These are phyloP conservation scores for Picathartes gymnocephalus DNA, from an alignment of 2,113 vertebrate species.

Conservation along the genomic window DNA sequence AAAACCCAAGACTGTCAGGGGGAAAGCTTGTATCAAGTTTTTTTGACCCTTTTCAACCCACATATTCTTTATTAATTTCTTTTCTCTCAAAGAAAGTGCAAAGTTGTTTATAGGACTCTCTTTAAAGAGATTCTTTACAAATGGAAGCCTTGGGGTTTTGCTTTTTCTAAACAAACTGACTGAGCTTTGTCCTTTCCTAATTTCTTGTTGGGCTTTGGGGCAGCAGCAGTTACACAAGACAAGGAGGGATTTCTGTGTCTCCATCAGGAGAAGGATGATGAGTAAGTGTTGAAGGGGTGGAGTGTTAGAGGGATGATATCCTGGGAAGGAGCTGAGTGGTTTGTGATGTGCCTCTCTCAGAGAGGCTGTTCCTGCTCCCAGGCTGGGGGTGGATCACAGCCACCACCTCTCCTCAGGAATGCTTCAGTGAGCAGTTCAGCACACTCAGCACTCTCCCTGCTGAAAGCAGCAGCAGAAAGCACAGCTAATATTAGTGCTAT, in stretches of 20 bases:
- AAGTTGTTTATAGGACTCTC: not conserved
- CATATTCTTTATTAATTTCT: not conserved
- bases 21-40: not conserved
- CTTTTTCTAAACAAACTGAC: not conserved
- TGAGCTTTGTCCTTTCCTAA: not conserved
- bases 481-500: not conserved
- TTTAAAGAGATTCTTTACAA: not conserved
- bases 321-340: slow-evolving; percentile 8
- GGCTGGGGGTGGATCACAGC: slow-evolving; percentile 11
- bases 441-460: not conserved
- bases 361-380: not conserved
- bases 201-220: not conserved
- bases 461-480: slow-evolving; percentile 27
- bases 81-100: not conserved
- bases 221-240: slow-evolving; percentile 11
- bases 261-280: slow-evolving; percentile 47
- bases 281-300: slow-evolving; percentile 61
- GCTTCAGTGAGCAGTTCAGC: not conserved
- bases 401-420: not conserved
- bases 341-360: not conserved
- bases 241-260: not conserved
- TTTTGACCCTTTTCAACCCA: not conserved
- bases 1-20: not conserved
- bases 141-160: not conserved
- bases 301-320: slow-evolving; percentile 2